Evolutionary conservation across 2,888 invertebrate genomes (phyloP).

Genomic region (Agapetus fuscipes): DNA sequence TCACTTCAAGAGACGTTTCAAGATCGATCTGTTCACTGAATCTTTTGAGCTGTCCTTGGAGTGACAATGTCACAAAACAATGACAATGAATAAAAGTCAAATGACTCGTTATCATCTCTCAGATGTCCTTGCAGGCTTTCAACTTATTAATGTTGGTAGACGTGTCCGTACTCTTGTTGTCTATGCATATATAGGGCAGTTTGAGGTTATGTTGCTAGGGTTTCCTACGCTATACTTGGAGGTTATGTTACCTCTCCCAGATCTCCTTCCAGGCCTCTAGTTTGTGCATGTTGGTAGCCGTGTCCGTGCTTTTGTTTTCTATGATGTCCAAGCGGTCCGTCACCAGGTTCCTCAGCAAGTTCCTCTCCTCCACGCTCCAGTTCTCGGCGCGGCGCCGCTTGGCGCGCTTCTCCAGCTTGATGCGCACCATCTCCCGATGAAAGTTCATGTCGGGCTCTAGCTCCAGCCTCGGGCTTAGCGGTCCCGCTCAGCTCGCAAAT

Average conservation of each 20-base stretch:
- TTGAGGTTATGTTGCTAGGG: no score
- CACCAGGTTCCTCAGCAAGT: constrained; percentile 12
- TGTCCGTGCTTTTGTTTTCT: constrained; percentile 17
- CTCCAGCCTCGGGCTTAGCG: no score
- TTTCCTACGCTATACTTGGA: no score
- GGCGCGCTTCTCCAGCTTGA: constrained; percentile 16
- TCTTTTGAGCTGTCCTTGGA: no score
- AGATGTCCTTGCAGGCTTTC: constrained; percentile 19
- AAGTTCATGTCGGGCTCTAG: constrained; percentile 7
- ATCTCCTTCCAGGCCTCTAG: constrained; percentile 19
- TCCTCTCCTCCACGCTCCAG: constrained; percentile 18
- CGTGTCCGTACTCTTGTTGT: constrained; percentile 17
- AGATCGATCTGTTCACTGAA: no score
- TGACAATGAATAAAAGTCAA: no score
- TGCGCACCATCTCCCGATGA: constrained; percentile 15
- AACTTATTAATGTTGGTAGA: constrained; percentile 18
- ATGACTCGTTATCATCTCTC: no score
- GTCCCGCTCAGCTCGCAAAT: no score
- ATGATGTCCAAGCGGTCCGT: constrained; percentile 17
- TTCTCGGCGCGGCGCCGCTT: constrained; percentile 18
- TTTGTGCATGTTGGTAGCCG: constrained; percentile 18
- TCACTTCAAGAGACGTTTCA: no score
- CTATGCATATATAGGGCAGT: no score
- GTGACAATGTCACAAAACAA: no score
- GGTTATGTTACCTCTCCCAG: constrained; percentile 20